Evolutionary conservation across 2,797 vertebrate species (phyloP).

Genomic region (Lepilemur ruficaudatus): DNA sequence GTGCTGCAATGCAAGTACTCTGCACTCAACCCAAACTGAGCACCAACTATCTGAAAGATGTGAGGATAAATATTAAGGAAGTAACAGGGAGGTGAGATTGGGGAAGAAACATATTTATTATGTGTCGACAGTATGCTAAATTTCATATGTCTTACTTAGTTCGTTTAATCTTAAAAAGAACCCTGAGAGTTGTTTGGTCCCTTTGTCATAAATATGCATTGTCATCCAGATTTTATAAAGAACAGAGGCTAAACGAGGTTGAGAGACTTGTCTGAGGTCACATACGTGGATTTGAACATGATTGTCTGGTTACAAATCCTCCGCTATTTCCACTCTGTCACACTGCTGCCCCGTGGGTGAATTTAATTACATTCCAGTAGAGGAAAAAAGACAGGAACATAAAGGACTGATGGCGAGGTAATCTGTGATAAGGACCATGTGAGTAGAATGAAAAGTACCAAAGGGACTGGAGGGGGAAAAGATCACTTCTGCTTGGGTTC

Average conservation of each 20-base stretch:
- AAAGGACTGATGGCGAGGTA: neutral
- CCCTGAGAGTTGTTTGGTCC: neutral
- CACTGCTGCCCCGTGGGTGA: neutral
- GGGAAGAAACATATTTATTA: neutral
- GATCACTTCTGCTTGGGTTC: neutral
- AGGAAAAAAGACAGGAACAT: neutral
- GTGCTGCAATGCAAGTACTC: neutral
- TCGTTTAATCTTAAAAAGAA: constrained; percentile 33
- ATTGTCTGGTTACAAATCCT: neutral
- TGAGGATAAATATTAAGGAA: neutral
- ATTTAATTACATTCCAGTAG: neutral
- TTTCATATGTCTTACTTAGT: neutral
- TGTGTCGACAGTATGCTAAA: neutral
- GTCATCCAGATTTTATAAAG: neutral
- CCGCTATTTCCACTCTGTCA: neutral
- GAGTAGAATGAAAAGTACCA: neutral
- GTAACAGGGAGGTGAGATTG: neutral
- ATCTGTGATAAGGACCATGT: neutral
- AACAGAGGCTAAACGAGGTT: neutral
- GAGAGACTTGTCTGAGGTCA: neutral
- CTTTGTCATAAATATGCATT: neutral
- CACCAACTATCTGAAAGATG: neutral
- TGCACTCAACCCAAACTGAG: neutral
- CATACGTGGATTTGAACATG: neutral
- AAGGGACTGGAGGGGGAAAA: neutral